Evolutionary conservation across 2,113 vertebrate genomes (phyloP).

Genomic region (Grammomys dolichurus): DNA sequence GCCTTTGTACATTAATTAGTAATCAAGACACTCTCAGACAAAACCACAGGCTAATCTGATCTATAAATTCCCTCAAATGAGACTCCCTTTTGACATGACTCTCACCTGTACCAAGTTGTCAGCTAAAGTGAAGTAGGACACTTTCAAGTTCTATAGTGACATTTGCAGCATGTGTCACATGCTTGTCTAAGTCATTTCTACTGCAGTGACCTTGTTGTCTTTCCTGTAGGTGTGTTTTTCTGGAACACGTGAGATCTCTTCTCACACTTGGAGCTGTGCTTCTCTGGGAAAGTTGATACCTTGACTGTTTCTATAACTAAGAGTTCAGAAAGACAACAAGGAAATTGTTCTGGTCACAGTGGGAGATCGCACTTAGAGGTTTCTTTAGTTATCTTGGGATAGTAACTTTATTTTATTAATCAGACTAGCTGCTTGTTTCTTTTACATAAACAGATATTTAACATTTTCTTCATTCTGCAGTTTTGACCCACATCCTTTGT

Average conservation of each 20-base stretch:
- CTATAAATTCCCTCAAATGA: background rate
- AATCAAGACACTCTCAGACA: background rate
- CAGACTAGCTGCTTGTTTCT: background rate
- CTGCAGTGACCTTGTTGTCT: background rate
- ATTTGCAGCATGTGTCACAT: background rate
- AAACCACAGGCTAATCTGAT: background rate
- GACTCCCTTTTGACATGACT: background rate
- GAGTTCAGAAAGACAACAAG: background rate
- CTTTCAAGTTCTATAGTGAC: background rate
- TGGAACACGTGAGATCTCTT: background rate
- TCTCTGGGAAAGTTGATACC: background rate
- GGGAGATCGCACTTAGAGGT: background rate
- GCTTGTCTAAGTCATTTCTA: background rate
- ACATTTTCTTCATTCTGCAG: background rate
- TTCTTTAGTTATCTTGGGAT: constrained; percentile 22
- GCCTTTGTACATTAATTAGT: background rate
- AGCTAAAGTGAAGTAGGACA: background rate
- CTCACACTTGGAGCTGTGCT: background rate
- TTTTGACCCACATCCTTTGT: background rate
- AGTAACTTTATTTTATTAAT: constrained; percentile 30
- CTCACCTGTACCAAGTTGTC: too few species aligned
- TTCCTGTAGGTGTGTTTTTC: background rate
- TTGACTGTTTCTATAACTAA: background rate
- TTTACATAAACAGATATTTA: background rate
- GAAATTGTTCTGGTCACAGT: background rate